Evolutionary conservation across 2,113 vertebrate genomes (phyloP), one percentile per base, ranked within the genome.

Genomic region (Scomber scombrus): DNA sequence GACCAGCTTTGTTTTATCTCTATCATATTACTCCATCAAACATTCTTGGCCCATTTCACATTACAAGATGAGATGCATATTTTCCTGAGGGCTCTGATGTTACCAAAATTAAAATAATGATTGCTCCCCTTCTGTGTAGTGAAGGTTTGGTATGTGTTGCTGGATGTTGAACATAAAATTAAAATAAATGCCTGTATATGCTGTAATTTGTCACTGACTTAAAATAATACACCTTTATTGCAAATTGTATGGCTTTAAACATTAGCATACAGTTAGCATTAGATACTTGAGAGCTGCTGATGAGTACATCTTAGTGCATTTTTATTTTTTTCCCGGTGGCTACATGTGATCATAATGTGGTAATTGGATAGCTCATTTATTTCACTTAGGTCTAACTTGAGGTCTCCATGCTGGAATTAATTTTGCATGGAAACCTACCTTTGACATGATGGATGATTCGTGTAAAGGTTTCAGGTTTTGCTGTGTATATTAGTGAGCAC

Each of bases 361-460:
- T 92, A 92, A 91, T 92, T 88, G 88, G 88, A 93, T 89, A 84
- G 85, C 89, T 92, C 90, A 81, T 93, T 92, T 91, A 92, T 92
- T 92, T 88, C 85, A 90, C 87, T 92, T 89, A 82, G 75, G 87
- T 89, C 82, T 71, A 72, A 84, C 84, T 80, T 31, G 87, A 91
- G 89, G 89, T 91, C 90, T 92, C 84, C 81, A 71, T 21, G 34
- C 82, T 78, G 67, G 81, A 90, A 91, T 89, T 76, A 80, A 91
- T 91, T 92, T 89, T 40, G 88, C 84, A 87, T 58, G 64, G 67
- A 80, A 84, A 73, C 80, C 71, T 82, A 80, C 82, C 72, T 86
- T 68, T 82, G 85, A 85, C 84, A 76, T 87, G 90, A 92, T 78
- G 65, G 81, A 93, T 92, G 86, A 88, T 81, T 73, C 15, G 10